These are phyloP conservation scores for Hemiprocne comata DNA, from an alignment of 2,113 vertebrate genomes.

Conservation along the genomic window DNA sequence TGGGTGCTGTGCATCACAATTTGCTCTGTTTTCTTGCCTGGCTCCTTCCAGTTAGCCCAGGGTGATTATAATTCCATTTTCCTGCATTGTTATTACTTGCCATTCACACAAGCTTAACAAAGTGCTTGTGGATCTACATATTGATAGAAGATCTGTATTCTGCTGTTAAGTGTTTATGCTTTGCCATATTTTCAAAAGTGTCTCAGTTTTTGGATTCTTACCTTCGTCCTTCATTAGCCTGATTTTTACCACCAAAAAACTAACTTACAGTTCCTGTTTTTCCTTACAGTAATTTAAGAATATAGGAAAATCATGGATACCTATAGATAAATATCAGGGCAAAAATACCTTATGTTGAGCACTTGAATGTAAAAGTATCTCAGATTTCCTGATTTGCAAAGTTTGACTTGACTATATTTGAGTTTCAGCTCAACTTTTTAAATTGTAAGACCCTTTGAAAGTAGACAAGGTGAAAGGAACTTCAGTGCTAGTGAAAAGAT, in stretches of 20 bases:
- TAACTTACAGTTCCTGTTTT: background rate
- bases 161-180: background rate
- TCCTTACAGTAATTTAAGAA: background rate
- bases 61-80: background rate
- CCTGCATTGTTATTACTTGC: background rate
- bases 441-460: background rate
- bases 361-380: background rate
- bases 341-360: background rate
- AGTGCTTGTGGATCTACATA: background rate
- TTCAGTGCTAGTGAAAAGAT: background rate
- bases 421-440: background rate
- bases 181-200: background rate
- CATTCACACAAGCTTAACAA: background rate
- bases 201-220: background rate
- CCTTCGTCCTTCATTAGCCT: background rate
- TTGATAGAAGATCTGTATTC: background rate
- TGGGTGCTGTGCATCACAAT: background rate
- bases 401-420: background rate
- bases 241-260: background rate
- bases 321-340: background rate
- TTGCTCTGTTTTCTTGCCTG: background rate
- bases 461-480: background rate
- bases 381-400: background rate
- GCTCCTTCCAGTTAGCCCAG: background rate
- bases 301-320: background rate